Conservation (phyloP, 2,113 vertebrate species). For the Misgurnus mizolepis region DNA sequence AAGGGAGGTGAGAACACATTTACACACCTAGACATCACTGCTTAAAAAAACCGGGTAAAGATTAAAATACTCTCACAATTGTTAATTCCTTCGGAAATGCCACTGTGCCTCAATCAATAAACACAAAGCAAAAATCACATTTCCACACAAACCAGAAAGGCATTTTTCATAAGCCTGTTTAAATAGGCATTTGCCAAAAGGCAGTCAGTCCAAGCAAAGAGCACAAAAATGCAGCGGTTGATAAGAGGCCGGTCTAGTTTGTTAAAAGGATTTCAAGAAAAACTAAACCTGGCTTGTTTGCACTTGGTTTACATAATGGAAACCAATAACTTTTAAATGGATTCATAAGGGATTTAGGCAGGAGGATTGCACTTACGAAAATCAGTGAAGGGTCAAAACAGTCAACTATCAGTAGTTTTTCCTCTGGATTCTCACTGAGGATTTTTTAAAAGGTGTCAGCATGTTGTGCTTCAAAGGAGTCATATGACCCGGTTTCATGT, state of each 20-base stretch:
- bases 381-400: not conserved
- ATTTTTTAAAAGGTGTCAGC: no score
- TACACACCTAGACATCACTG: no score
- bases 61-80: not conserved
- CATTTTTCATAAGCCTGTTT: conserved; percentile 13
- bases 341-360: not conserved
- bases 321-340: not conserved
- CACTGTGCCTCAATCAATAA: conserved; percentile 31
- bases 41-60: not conserved
- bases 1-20: conserved; percentile 41
- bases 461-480: no score
- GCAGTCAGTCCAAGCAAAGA: not conserved
- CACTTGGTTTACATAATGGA: conserved; percentile 3
- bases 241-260: conserved; percentile 1
- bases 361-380: not conserved
- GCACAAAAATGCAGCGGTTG: conserved; percentile 14
- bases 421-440: no score
- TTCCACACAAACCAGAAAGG: not conserved
- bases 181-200: conserved; percentile 1
- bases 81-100: conserved; percentile 14
- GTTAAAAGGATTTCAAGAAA: conserved; percentile 2
- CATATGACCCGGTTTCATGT: no score
- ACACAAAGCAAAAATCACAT: conserved; percentile 1
- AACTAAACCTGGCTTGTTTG: not conserved
- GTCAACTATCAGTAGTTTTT: no score